Evolutionary conservation across 64 coral and sea anemone species (phyloP), one percentile per base, ranked within the genome.

Genomic region (Pocillopora verrucosa): DNA sequence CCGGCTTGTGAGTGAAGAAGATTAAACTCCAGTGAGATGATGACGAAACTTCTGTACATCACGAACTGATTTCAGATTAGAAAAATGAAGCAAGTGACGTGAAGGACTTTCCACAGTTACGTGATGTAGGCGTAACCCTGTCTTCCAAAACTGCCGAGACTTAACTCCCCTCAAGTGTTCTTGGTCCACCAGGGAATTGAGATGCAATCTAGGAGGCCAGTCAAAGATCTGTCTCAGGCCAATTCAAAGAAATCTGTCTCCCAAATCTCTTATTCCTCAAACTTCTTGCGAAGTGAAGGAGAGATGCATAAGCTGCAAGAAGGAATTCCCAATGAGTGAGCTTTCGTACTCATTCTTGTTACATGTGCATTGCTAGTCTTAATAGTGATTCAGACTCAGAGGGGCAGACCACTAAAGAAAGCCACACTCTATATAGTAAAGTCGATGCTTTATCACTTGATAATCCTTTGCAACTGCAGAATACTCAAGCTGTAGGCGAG

Each of bases 151-250:
- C 30, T 0, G 30, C 30, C 30, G 30, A 30, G 30, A 30, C 30
- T 30, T 30, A 30, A 30, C 30, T 30, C 30, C 30, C 30, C 0
- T 30, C 30, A 30, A 30, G 30, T 30, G 30, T 30, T 30, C 30
- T 30, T 30, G 82, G 82, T 15, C 61, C 37, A 65, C 64, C 83
- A 87, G 36, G 20, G 65, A 87, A 58, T 15, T 87, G 35, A 69
- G 58, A 87, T 56, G 22, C 6, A 73, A 69, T 56, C 22, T 75
- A 75, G 69, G 82, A 0, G 59, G 15, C 11, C 34, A 72, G 16
- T 72, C 34, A 37, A 72, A 72, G 30, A 64, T 58, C 13, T 56
- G 41, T 7, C 36, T 70, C 14, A 22, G 51, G 10, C 68, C 30
- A 56, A 56, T 86, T 9, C 82, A 70, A n/a, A 70, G 20, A 57